Conservation (phyloP, 2,113 vertebrate genomes). For the Ciconia stormi region DNA sequence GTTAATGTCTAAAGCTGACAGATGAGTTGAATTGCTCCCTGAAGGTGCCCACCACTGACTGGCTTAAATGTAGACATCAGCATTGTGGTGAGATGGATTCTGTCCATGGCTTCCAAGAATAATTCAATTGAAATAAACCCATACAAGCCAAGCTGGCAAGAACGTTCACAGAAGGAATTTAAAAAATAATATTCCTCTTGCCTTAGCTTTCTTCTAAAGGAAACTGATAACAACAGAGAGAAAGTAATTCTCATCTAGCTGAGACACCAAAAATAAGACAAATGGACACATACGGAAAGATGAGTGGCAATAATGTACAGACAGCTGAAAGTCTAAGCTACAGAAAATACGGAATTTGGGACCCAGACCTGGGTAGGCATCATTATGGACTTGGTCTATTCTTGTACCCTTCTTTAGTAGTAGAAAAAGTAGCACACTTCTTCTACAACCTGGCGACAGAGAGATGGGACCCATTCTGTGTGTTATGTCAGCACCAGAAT, state of each 20-base stretch:
- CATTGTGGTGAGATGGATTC: neutral
- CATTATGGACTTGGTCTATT: neutral
- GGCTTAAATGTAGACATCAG: neutral
- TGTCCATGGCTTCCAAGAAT: neutral
- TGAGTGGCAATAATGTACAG: neutral
- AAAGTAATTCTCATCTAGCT: neutral
- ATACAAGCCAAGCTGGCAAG: neutral
- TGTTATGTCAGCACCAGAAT: neutral
- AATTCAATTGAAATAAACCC: neutral
- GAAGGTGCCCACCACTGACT: accelerated
- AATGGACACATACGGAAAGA: neutral
- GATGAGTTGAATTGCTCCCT: neutral
- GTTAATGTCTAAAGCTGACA: neutral
- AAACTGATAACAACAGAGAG: neutral
- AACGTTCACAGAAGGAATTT: neutral
- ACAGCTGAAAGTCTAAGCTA: neutral
- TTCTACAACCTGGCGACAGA: neutral
- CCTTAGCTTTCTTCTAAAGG: neutral
- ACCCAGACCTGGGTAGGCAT: neutral
- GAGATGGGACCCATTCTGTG: accelerated
- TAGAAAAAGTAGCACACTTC: neutral
- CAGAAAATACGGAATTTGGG: neutral
- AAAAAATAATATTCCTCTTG: neutral
- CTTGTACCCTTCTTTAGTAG: neutral
- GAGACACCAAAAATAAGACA: neutral